phyloP scores from a whole-genome alignment of 2,888 invertebrate genomes.

The Morpho deidamia region DNA sequence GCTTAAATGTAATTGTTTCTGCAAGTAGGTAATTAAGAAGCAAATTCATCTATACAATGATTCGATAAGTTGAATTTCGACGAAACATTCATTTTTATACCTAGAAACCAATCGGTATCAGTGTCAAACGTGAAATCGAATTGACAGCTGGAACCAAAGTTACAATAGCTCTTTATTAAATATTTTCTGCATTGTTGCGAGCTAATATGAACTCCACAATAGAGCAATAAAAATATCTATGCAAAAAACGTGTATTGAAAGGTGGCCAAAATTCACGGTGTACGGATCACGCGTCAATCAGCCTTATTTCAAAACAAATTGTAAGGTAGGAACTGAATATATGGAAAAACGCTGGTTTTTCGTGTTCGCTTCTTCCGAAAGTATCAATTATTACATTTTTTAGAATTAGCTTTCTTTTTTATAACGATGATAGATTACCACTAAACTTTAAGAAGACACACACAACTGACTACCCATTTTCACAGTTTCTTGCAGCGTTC shows the following conservation, averaged over 20 bases:
- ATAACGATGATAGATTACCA: no score
- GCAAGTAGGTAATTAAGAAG: no score
- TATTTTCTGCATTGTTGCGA: slow-evolving; percentile 62
- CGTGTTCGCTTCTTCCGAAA: no score
- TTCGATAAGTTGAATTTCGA: no score
- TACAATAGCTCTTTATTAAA: slow-evolving; percentile 61
- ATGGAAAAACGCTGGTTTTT: neutral
- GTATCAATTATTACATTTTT: no score
- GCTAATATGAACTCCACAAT: slow-evolving; percentile 58
- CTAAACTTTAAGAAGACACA: no score
- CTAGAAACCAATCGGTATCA: no score
- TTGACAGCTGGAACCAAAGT: slow-evolving; percentile 2
- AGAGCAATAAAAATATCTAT: slow-evolving; percentile 58
- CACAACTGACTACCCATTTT: no score
- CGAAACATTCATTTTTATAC: no score
- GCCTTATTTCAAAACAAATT: slow-evolving; percentile 31
- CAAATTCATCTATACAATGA: no score
- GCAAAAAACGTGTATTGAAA: slow-evolving; percentile 54
- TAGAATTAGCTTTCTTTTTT: no score
- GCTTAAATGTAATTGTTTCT: no score
- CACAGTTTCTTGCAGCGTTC: neutral
- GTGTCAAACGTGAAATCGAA: neutral
- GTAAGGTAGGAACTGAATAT: neutral
- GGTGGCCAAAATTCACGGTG: slow-evolving; percentile 50
- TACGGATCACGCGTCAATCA: slow-evolving; percentile 74